Evolutionary conservation across 2,888 invertebrate genomes (phyloP), one percentile per base, ranked within the genome.

Genomic region (Eupeodes latifasciatus): DNA sequence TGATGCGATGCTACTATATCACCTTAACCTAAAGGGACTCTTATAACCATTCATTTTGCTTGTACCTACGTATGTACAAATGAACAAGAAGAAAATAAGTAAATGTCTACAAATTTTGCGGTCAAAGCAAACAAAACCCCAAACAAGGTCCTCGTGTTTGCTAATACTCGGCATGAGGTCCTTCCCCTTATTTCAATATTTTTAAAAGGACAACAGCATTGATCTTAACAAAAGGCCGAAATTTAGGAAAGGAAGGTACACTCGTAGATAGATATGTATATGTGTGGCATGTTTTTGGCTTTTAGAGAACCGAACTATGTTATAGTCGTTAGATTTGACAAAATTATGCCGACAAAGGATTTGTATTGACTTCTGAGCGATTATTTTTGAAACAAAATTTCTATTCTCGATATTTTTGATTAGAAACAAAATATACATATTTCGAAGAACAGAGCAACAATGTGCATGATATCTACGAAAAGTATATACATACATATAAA

Each of bases 91-190:
- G 16, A 79, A 76, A 55, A 74, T 57, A 66, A 77, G 34, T 57
- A 71, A 57, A 71, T 71, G 40, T 57, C 71, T 51, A 62, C 67
- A 78, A 85, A 81, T 72, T 84, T 88, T 88, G 88, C 88, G 88
- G 88, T 88, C 84, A 88, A 85, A 85, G 85, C 78, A 85, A 88
- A 88, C 88, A 88, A 59, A 88, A 88, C 71, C 69, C 77, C 77
- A 85, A 88, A 88, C 75, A 88, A 81, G 77, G 47, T 81, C 69
- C 88, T 81, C 40, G 61, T 88, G 85, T 85, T 85, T 88, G 88
- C 85, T 85, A 85, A 88, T 85, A 85, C 84, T 81, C 88, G 75
- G 59, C 84, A 85, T 88, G 88, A 85, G 88, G 88, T 88, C 88
- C 85, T 88, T 88, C 81, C 77, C 81, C 81, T 75, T 69, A 51